Base-by-base conservation (phyloP, 2,797 vertebrate species). In the Urosaurus nigricauda region DNA sequence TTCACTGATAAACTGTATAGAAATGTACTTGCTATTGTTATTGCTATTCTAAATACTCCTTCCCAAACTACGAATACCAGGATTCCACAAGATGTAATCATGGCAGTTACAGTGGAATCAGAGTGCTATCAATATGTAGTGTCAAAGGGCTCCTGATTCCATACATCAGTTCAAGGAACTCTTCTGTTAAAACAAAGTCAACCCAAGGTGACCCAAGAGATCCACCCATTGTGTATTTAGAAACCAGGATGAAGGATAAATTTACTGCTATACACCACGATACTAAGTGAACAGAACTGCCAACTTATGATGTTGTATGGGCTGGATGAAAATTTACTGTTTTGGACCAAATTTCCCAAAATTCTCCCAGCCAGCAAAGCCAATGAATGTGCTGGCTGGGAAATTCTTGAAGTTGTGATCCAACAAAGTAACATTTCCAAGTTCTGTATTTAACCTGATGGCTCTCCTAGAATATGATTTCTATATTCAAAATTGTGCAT, bases 171-270 rank as follows among this genome's bases (percentile, higher is more conserved):
- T 70, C 16, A n/a, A 71, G 14, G 70, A n/a, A 35, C 32, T 12
- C 14, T 70, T 70, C 29, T 73, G n/a, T 73, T n/a, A 17, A 73
- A 13, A 73, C 14, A 35, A 16, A 73, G 21, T 40, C 13, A 37
- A 1, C 9, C 1, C 5, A 5, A 5, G 4, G 4, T 32, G 29
- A 32, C 32, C 65, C 65, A 29, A 47, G 40, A 77, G 12, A 24
- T 77, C 24, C 43, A 35, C 4, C 53, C 13, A 75, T 51, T 58
- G 5, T n/a, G 60, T 88, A 17, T 91, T 83, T 85, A 84, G 26
- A 89, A 89, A 47, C 68, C 79, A 84, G 71, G 80, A 89, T 21
- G 86, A 58, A 63, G 87, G 70, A 0, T 63, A 71, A 40, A 40
- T 1, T n/a, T 86, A 26, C n/a, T 89, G 88, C 5, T 53, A 35